Evolutionary conservation across 1,140 invertebrate species (phyloP).

Genomic region (Reticulitermes speratus): DNA sequence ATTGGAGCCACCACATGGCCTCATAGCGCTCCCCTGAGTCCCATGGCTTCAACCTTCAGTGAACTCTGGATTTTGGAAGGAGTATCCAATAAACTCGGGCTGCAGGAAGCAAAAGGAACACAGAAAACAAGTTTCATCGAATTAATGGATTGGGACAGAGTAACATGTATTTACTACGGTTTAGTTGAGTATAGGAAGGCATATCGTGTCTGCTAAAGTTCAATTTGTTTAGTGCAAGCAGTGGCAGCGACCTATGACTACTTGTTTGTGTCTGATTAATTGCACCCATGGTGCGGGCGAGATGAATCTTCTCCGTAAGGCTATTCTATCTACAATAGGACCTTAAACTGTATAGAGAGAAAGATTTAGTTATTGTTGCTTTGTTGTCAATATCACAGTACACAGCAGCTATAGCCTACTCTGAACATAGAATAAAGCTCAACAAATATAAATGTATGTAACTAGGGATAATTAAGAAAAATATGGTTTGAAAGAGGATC

Average conservation of each 20-base stretch:
- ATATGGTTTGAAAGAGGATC: too few relatives aligned
- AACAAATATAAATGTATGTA: too few relatives aligned
- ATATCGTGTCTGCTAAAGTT: background rate
- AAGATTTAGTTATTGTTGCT: too few relatives aligned
- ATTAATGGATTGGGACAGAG: background rate
- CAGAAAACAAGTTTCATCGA: background rate
- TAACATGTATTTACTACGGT: background rate
- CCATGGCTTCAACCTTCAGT: background rate
- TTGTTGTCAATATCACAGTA: too few relatives aligned
- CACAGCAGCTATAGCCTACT: too few relatives aligned
- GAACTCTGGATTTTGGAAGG: constrained; percentile 15
- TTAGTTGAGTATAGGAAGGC: background rate
- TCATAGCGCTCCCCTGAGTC: background rate
- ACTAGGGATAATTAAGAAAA: too few relatives aligned
- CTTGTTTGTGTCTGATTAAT: constrained; percentile 2
- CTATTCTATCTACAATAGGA: too few relatives aligned
- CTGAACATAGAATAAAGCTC: too few relatives aligned
- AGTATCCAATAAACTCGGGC: background rate
- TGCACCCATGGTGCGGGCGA: background rate
- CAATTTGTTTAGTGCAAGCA: background rate
- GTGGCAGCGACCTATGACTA: background rate
- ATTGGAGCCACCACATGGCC: background rate
- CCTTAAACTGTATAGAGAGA: too few relatives aligned
- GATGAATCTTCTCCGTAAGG: too few relatives aligned
- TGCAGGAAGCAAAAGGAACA: background rate